Percentiles rank a stretch among this genome's conserved stretches.
Conservation (phyloP, 2,888 invertebrate genomes). For the Mamestra brassicae region DNA sequence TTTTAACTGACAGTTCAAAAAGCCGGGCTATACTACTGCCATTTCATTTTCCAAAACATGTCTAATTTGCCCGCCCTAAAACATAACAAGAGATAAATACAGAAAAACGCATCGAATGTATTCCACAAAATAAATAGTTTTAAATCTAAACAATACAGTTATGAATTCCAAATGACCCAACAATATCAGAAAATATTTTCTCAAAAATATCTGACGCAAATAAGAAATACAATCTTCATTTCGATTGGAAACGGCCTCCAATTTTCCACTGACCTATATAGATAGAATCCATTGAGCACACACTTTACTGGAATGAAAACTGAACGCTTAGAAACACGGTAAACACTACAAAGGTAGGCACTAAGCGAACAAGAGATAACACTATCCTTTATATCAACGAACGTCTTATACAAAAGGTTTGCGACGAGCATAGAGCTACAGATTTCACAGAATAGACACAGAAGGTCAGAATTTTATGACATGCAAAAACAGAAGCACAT, state of each 20-base stretch:
- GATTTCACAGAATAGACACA: not conserved
- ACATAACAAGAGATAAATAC: not conserved
- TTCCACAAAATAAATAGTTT: constrained; percentile 6
- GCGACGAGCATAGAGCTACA: constrained; percentile 10
- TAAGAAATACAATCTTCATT: constrained; percentile 57
- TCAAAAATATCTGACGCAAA: constrained; percentile 20
- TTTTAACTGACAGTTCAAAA: too few species aligned
- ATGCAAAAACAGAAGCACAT: not conserved
- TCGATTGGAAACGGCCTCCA: constrained; percentile 42
- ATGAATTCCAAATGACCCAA: constrained; percentile 22
- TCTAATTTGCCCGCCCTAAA: not conserved
- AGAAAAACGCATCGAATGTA: not conserved
- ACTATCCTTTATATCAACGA: constrained; percentile 73
- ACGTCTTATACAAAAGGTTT: constrained; percentile 58
- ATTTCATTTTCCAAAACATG: not conserved
- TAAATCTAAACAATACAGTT: constrained; percentile 29
- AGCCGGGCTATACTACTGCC: too few species aligned
- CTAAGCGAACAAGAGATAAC: constrained; percentile 76
- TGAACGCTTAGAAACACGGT: constrained; percentile 71
- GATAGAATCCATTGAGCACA: constrained; percentile 71
- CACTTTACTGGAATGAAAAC: constrained; percentile 73
- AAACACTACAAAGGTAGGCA: constrained; percentile 73
- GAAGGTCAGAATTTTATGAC: constrained; percentile 1
- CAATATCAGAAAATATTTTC: constrained; percentile 19
- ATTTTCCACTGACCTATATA: constrained; percentile 74